Percentiles rank a stretch among this genome's conserved stretches.
Evolutionary conservation across 2,888 invertebrate genomes (phyloP).

Genomic region (Andrena minutula): DNA sequence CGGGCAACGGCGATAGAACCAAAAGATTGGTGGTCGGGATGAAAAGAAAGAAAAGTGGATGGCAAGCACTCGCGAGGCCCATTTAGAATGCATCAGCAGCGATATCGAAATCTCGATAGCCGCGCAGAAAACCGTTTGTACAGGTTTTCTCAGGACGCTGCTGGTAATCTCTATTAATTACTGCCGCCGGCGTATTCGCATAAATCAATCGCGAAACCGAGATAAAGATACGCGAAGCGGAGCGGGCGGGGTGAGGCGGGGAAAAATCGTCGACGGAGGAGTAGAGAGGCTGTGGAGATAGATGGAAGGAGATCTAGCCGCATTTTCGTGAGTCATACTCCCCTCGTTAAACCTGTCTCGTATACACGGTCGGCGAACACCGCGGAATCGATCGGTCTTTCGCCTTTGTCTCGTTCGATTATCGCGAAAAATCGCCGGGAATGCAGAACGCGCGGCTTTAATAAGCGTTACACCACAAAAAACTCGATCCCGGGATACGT

Average conservation of each 20-base stretch:
- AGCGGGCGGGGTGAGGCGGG: background rate
- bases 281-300: constrained; percentile 2
- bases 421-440: constrained; percentile 29
- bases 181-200: constrained; percentile 44
- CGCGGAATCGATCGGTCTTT: constrained; percentile 29
- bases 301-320: constrained; percentile 29
- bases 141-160: constrained; percentile 40
- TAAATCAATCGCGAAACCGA: constrained; percentile 52
- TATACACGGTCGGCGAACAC: background rate
- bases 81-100: constrained; percentile 24
- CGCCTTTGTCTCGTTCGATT: constrained; percentile 40
- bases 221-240: constrained; percentile 29
- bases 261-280: background rate
- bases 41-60: background rate
- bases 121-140: constrained; percentile 30
- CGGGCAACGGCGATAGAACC: constrained; percentile 7
- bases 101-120: constrained; percentile 47
- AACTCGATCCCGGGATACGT: background rate
- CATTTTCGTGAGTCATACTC: constrained; percentile 59
- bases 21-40: background rate
- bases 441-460: constrained; percentile 27
- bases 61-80: background rate
- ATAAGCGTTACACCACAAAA: constrained; percentile 34
- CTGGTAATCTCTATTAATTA: constrained; percentile 63
- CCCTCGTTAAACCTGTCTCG: constrained; percentile 37